Evolutionary conservation across 2,888 invertebrate genomes (phyloP).

Genomic region (Athalia circularis): DNA sequence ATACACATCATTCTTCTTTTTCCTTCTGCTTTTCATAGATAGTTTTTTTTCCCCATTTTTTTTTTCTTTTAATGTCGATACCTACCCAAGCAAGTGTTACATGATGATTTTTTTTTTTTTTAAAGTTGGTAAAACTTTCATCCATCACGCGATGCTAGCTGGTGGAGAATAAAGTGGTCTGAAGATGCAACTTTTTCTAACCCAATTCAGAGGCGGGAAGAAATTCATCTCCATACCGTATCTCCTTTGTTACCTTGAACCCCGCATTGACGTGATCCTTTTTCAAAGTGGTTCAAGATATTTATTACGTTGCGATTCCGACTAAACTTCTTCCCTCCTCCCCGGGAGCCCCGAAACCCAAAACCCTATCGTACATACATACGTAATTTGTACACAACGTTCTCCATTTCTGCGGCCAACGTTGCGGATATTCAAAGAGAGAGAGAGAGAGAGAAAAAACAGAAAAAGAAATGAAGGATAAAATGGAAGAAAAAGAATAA

Average conservation of each 20-base stretch:
- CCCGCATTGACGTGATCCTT: slow-evolving; percentile 24
- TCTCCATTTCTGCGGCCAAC: too few relatives aligned
- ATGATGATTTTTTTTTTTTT: neutral
- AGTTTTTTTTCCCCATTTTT: neutral
- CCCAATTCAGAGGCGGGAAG: neutral
- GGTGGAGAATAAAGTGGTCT: slow-evolving; percentile 2
- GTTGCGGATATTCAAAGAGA: too few relatives aligned
- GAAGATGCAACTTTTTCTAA: slow-evolving; percentile 19
- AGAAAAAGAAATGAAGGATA: too few relatives aligned
- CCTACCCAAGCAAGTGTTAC: neutral
- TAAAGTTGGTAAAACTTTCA: slow-evolving; percentile 15
- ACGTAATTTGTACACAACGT: too few relatives aligned
- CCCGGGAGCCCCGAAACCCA: too few relatives aligned
- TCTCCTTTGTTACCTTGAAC: slow-evolving; percentile 27
- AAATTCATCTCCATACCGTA: slow-evolving; percentile 17
- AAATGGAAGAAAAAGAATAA: too few relatives aligned
- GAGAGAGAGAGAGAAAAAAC: too few relatives aligned
- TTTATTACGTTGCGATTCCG: slow-evolving; percentile 11
- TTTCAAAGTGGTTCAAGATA: slow-evolving; percentile 29
- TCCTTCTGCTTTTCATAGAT: too few relatives aligned
- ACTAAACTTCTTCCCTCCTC: slow-evolving; percentile 1
- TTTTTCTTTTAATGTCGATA: neutral
- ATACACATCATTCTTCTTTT: too few relatives aligned
- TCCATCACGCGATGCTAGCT: slow-evolving; percentile 19
- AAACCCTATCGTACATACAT: neutral